Conservation (phyloP, 2,888 invertebrate species). For the Chymomyza fuscimana region DNA sequence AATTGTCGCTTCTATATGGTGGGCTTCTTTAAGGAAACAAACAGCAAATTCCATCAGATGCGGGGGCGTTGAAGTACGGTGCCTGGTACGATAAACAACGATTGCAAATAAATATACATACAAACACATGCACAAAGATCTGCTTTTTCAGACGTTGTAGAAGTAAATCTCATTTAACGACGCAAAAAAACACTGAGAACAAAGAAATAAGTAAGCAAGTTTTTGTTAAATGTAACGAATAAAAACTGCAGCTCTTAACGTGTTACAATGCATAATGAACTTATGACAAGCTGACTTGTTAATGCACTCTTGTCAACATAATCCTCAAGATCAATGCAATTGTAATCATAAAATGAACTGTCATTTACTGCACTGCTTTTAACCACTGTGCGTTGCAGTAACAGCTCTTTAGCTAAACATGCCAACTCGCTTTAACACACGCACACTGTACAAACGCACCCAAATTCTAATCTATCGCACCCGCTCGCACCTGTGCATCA, state of each 20-base stretch:
- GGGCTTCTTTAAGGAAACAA: neutral
- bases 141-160: neutral
- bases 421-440: slow-evolving; percentile 41
- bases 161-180: slow-evolving; percentile 49
- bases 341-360: neutral
- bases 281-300: neutral
- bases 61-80: neutral
- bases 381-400: slow-evolving; percentile 65
- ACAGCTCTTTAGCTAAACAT: slow-evolving; percentile 31
- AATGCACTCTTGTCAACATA: neutral
- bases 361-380: neutral
- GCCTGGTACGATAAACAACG: neutral
- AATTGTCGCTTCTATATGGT: slow-evolving; percentile 28
- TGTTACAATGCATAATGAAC: neutral
- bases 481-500: slow-evolving; percentile 39
- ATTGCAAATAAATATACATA: slow-evolving; percentile 59
- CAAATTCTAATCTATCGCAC: slow-evolving; percentile 59
- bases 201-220: slow-evolving; percentile 43
- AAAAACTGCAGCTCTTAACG: neutral
- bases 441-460: slow-evolving; percentile 58
- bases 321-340: neutral
- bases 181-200: slow-evolving; percentile 57
- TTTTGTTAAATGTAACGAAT: neutral
- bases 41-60: neutral
- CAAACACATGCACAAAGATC: slow-evolving; percentile 18